A percentile compares a stretch with the other conserved stretches of the same genome.
Evolutionary conservation across 2,888 invertebrate species (phyloP).

Genomic region (Balanococcus diminutus): DNA sequence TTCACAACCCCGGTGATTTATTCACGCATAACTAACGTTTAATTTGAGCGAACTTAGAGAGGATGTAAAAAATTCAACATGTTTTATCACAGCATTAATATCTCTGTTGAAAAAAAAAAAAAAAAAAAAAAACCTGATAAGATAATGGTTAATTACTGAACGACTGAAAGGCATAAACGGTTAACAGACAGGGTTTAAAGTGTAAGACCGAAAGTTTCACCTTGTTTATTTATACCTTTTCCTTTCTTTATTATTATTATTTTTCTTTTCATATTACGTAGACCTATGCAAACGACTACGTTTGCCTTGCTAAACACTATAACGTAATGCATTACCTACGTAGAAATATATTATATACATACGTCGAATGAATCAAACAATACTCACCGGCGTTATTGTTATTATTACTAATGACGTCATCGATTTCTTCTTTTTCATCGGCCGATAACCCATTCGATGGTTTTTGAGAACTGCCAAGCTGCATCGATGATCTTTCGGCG

Average conservation of each 20-base stretch:
- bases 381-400: conserved; percentile 18
- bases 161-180: conserved; percentile 10
- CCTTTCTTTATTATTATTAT: background rate
- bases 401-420: conserved; percentile 11
- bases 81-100: background rate
- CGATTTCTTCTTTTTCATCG: conserved; percentile 23
- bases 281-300: too few species aligned
- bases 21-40: background rate
- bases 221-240: background rate
- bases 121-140: conserved; percentile 12
- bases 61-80: background rate
- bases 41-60: background rate
- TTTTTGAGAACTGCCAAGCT: conserved; percentile 8
- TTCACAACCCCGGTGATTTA: background rate
- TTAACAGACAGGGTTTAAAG: conserved; percentile 40
- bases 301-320: background rate
- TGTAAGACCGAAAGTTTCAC: conserved; percentile 40
- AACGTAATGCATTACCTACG: background rate
- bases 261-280: background rate
- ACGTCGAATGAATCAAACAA: background rate
- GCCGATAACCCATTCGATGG: background rate
- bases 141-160: conserved; percentile 32
- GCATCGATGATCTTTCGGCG: conserved; percentile 4
- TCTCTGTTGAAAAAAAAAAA: conserved; percentile 1
- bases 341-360: background rate